Evolutionary conservation across 1,140 invertebrate genomes (phyloP).

Genomic region (Papilio helenus): DNA sequence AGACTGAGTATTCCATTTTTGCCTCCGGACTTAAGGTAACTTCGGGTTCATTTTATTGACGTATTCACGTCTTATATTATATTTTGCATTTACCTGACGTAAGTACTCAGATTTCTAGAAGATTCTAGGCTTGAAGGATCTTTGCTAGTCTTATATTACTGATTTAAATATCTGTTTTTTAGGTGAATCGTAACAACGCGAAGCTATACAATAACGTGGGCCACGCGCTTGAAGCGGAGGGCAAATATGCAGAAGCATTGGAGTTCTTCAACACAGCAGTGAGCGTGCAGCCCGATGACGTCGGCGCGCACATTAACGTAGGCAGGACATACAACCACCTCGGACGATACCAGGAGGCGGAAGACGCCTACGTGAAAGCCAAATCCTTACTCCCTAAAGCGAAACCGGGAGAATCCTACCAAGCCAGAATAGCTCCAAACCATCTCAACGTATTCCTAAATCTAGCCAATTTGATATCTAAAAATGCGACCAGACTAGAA

Average conservation of each 20-base stretch:
- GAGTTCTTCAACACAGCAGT: slow-evolving; percentile 96
- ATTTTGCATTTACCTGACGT: not conserved
- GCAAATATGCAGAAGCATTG: slow-evolving; percentile 92
- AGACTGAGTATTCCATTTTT: slow-evolving; percentile 96
- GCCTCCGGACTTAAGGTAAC: slow-evolving; percentile 91
- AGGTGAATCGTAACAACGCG: slow-evolving; percentile 95
- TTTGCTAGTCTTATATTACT: too few relatives aligned
- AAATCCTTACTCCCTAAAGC: slow-evolving; percentile 95
- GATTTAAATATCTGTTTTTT: slow-evolving; percentile 37
- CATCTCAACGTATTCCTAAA: slow-evolving; percentile 98
- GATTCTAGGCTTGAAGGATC: too few relatives aligned
- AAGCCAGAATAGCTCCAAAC: slow-evolving; percentile 97
- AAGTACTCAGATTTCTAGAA: not conserved
- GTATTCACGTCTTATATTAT: not conserved
- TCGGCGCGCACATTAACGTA: slow-evolving; percentile 98
- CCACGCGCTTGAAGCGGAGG: slow-evolving; percentile 95
- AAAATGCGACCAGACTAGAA: slow-evolving; percentile 94
- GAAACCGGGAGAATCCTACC: slow-evolving; percentile 96
- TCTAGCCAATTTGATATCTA: slow-evolving; percentile 96
- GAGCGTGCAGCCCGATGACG: slow-evolving; percentile 96
- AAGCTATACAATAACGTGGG: slow-evolving; percentile 99
- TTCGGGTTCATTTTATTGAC: not conserved
- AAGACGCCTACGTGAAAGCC: slow-evolving; percentile 94
- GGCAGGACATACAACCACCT: slow-evolving; percentile 97
- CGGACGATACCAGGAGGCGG: slow-evolving; percentile 94